Base-by-base conservation (phyloP, 2,797 vertebrate genomes). In the Hirundo rustica region DNA sequence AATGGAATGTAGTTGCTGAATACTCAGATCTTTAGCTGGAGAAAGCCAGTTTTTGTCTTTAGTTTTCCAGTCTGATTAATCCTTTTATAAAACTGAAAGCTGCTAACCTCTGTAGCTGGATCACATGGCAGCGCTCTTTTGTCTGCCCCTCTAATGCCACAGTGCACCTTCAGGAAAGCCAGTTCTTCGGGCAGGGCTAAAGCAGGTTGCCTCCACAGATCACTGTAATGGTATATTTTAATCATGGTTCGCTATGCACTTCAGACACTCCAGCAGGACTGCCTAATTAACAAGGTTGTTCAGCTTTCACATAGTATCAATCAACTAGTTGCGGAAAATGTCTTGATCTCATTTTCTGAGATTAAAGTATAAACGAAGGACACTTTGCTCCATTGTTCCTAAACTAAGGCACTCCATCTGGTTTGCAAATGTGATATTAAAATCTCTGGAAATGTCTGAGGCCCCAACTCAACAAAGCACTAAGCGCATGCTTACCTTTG, bases 1-100 rank as follows among this genome's bases (percentile, higher is more conserved):
- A 79, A 68, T 20, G 58, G 89, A 91, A 94, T 61, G 89, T 34
- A 68, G 71, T 25, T 68, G 55, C 80, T 93, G 80, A 96, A 96
- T 80, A 74, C 97, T 97, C 88, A 89, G 97, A 95, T 97, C 92
- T 95, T 94, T 95, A 92, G 96, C 91, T 92, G 88, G 85, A 96
- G 94, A 86, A 85, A 94, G 84, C 91, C 91, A 88, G 95, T 83
- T 98, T 98, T 98, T 98, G 96, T 97, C 95, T 98, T 96, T 94
- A 81, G 91, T 97, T 98, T 98, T 97, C 98, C 98, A 98, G 97
- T 97, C 97, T 96, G 97, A 97, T 98, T 98, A 98, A 98, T 98
- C 98, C 98, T 97, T 98, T 98, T 97, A 96, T 96, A 95, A 96
- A 97, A 96, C 96, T 97, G 96, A 97, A 98, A 98, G 98, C 97